Evolutionary conservation across 2,797 vertebrate species (phyloP), one percentile per base, ranked within the genome.

Genomic region (Selene dorsalis): DNA sequence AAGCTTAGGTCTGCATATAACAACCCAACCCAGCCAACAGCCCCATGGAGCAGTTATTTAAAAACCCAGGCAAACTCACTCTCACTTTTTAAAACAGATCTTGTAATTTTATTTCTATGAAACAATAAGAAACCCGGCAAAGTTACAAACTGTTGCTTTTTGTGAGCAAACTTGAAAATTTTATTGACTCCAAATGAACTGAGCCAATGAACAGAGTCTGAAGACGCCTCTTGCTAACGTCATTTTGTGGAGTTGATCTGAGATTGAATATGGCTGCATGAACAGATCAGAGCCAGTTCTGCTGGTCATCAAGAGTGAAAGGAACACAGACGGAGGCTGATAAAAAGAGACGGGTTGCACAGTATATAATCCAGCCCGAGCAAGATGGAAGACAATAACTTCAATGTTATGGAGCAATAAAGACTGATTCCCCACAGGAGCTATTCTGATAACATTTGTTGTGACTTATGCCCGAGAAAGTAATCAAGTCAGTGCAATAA

Each of bases 361-460:
- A 55, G 56, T 65, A 50, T 53, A 16, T 55, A 55, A 63, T 56
- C n/a, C 79, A 45, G 30, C 45, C 65, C 61, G 56, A 58, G 55
- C 62, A 55, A 64, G 50, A 80, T 39, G 39, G 55, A 85, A 74
- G 73, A 84, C 82, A 83, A 87, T 86, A 83, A 77, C 73, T 82
- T 82, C 52, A 59, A 48, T 32, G 75, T 69, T 78, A 80, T 70
- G 78, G 57, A 79, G 85, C 79, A 89, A 86, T 87, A 86, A 85
- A 56, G 67, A 72, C 48, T 60, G 65, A 85, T 86, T 86, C 79
- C 88, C 87, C 87, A 67, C 71, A 71, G 85, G 88, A 89, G 75
- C 65, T 77, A 77, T 82, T 62, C 77, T 85, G 75, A 84, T 87
- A 79, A 64, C 71, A 60, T 80, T 75, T 24, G 35, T 76, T 58